Evolutionary conservation across 2,113 vertebrate species (phyloP).

Genomic region (Melanerpes formicivorus): DNA sequence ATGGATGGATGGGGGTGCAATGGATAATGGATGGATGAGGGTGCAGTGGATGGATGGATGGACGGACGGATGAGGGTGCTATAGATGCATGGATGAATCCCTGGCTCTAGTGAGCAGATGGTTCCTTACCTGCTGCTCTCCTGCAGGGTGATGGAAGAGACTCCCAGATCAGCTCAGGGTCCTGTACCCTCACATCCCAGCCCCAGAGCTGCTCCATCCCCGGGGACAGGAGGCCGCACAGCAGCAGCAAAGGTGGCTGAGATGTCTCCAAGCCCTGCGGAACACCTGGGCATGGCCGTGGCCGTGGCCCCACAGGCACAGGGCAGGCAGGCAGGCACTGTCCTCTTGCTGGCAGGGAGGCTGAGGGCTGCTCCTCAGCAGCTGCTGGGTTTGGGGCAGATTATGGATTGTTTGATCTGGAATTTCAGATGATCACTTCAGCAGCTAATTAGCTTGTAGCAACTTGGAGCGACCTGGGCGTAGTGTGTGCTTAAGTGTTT

Average conservation of each 20-base stretch:
- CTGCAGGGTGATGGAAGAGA: slow-evolving; percentile 33
- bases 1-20: too few relatives aligned
- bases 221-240: not conserved
- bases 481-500: slow-evolving; percentile 66
- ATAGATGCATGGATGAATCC: not conserved
- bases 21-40: too few relatives aligned
- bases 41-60: too few relatives aligned
- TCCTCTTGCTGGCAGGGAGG: not conserved
- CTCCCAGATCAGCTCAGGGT: not conserved
- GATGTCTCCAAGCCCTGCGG: rapidly evolving
- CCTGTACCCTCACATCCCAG: not conserved
- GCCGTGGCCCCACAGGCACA: too few relatives aligned
- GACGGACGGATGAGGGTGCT: too few relatives aligned
- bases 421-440: slow-evolving; percentile 62
- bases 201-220: not conserved
- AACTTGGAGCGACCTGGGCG: slow-evolving; percentile 48
- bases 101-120: slow-evolving; percentile 30
- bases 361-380: not conserved
- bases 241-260: not conserved
- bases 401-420: slow-evolving; percentile 49
- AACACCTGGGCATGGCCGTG: not conserved
- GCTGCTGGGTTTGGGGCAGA: not conserved
- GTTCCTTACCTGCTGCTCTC: not conserved
- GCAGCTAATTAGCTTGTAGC: slow-evolving; percentile 55
- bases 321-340: too few relatives aligned